Conservation (phyloP, 2,888 invertebrate species). For the Laspeyria flexula region DNA sequence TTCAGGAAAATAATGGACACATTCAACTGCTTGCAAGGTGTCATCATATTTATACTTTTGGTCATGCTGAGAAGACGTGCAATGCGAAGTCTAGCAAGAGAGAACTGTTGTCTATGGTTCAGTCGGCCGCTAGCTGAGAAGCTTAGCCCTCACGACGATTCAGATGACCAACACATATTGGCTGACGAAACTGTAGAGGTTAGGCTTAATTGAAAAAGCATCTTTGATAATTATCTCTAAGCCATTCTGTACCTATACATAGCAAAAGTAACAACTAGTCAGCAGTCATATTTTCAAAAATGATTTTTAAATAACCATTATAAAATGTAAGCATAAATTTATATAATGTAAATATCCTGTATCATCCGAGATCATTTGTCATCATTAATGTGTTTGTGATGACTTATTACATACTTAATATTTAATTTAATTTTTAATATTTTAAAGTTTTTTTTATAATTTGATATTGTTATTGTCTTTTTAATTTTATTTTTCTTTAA, state of each 20-base stretch:
- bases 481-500: neutral
- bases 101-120: constrained; percentile 63
- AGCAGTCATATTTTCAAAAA: constrained; percentile 1
- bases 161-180: constrained; percentile 70
- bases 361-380: neutral
- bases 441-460: neutral
- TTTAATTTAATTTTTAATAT: neutral
- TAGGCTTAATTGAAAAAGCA: constrained; percentile 59
- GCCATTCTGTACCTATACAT: constrained; percentile 1
- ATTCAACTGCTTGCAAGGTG: constrained; percentile 88
- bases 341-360: neutral
- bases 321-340: neutral
- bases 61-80: constrained; percentile 86
- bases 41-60: constrained; percentile 87
- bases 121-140: constrained; percentile 68
- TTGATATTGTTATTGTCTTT: neutral
- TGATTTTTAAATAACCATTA: neutral
- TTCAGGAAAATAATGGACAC: constrained; percentile 87
- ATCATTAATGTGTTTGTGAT: neutral
- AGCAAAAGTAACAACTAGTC: constrained; percentile 11
- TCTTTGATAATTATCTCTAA: neutral
- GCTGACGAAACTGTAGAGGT: constrained; percentile 79
- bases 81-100: constrained; percentile 79
- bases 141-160: constrained; percentile 75
- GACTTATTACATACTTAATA: neutral